These are phyloP conservation scores for Corythucha ciliata DNA, from an alignment of 2,888 invertebrate species.

Conservation along the genomic window DNA sequence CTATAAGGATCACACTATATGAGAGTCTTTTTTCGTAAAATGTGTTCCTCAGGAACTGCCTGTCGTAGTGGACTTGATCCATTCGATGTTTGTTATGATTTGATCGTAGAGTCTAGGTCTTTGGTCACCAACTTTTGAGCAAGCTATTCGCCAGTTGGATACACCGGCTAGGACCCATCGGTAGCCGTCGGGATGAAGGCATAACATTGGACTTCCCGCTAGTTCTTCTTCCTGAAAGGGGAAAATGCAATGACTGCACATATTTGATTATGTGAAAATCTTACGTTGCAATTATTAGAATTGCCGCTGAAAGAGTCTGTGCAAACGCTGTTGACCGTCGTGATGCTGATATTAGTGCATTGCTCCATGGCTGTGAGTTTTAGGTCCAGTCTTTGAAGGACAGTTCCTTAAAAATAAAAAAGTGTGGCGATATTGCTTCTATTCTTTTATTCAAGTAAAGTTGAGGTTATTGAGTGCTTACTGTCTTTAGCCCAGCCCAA, in stretches of 20 bases:
- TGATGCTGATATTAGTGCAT: constrained; percentile 77
- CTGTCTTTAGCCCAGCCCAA: constrained; percentile 78
- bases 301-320: constrained; percentile 69
- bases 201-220: constrained; percentile 78
- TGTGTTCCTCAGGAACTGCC: constrained; percentile 8
- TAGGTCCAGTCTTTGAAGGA: constrained; percentile 70
- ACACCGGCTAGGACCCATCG: constrained; percentile 74
- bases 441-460: background rate
- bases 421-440: background rate
- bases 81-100: constrained; percentile 70
- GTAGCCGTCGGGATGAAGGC: constrained; percentile 58
- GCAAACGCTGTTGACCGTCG: constrained; percentile 72
- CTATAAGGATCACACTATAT: too few species aligned
- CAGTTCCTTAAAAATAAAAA: constrained; percentile 46
- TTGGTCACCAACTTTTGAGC: constrained; percentile 62
- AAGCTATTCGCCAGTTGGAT: constrained; percentile 77
- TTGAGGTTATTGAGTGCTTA: constrained; percentile 37
- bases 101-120: constrained; percentile 75
- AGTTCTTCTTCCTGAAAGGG: constrained; percentile 68
- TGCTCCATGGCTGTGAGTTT: constrained; percentile 66
- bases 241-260: background rate
- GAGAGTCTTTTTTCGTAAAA: too few species aligned
- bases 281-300: constrained; percentile 47
- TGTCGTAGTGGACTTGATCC: constrained; percentile 49
- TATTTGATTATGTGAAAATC: background rate